These are phyloP conservation scores for Sinocyclocheilus maitianheensis DNA, from an alignment of 2,113 vertebrate species.

Conservation along the genomic window DNA sequence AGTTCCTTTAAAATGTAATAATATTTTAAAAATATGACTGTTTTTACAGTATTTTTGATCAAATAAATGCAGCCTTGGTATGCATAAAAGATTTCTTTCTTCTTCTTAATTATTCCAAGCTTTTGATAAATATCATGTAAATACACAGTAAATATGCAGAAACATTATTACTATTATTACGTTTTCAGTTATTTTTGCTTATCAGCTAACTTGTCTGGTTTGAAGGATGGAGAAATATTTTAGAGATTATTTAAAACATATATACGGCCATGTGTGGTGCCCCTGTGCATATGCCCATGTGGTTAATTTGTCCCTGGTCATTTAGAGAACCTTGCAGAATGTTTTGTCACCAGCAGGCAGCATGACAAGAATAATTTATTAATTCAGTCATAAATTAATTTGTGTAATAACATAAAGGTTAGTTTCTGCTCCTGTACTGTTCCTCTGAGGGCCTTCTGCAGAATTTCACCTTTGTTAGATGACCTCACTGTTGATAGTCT, in stretches of 20 bases:
- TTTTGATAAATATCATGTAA: background rate
- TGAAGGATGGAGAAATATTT: background rate
- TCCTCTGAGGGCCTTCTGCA: constrained; percentile 14
- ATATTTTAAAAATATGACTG: background rate
- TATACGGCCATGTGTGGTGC: background rate
- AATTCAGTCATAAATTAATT: background rate
- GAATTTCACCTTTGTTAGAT: constrained; percentile 10
- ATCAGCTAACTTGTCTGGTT: background rate
- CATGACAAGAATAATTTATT: background rate
- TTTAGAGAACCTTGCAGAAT: background rate
- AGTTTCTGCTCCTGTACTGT: background rate
- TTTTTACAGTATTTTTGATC: background rate
- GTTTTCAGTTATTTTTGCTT: background rate
- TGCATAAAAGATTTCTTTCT: too few species aligned
- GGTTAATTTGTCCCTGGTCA: background rate
- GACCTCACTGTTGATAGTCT: constrained; percentile 47
- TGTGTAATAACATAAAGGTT: background rate
- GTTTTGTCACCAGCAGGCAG: background rate
- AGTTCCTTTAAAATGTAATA: too few species aligned
- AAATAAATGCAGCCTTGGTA: too few species aligned
- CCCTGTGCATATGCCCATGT: background rate
- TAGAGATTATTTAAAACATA: background rate
- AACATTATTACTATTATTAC: background rate
- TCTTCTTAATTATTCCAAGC: too few species aligned
- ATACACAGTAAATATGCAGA: background rate